These are phyloP conservation scores for Hepsetus odoe DNA, from an alignment of 2,113 vertebrate species.

Conservation along the genomic window DNA sequence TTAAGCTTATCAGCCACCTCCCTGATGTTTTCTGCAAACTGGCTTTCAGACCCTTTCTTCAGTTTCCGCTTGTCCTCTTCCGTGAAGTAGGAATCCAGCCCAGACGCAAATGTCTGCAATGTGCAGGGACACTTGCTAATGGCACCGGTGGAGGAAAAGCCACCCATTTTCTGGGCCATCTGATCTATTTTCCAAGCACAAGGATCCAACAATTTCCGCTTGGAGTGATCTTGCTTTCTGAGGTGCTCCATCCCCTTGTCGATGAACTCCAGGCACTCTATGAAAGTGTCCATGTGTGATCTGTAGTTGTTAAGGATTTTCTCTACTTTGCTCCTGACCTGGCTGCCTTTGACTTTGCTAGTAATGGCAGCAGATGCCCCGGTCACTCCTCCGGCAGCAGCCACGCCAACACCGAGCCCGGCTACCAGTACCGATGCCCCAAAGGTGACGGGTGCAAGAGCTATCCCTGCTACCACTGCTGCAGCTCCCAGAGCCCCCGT, in stretches of 20 bases:
- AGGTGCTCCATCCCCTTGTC: conserved; percentile 39
- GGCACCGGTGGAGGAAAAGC: neutral
- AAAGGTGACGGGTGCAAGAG: conserved; percentile 60
- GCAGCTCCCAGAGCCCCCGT: conserved; percentile 59
- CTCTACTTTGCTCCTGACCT: conserved; percentile 53
- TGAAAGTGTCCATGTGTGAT: neutral
- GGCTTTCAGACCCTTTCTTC: conserved; percentile 48
- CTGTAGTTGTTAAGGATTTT: conserved; percentile 41
- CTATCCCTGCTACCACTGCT: conserved; percentile 62
- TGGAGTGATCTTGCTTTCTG: neutral
- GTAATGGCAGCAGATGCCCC: conserved; percentile 64
- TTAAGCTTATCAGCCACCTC: conserved; percentile 29
- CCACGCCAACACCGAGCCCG: conserved; percentile 59
- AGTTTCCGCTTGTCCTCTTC: conserved; percentile 38
- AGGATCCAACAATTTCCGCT: neutral
- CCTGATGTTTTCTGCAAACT: conserved; percentile 50
- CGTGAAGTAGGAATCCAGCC: conserved; percentile 53
- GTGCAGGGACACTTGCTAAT: neutral
- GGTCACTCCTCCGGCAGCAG: conserved; percentile 60
- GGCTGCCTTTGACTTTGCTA: conserved; percentile 44
- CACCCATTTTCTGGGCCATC: neutral
- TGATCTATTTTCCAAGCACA: neutral
- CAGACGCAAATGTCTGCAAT: conserved; percentile 43
- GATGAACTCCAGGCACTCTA: conserved; percentile 44
- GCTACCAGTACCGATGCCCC: conserved; percentile 63